Evolutionary conservation across 2,113 vertebrate genomes (phyloP).

Genomic region (Rhinopithecus roxellana): DNA sequence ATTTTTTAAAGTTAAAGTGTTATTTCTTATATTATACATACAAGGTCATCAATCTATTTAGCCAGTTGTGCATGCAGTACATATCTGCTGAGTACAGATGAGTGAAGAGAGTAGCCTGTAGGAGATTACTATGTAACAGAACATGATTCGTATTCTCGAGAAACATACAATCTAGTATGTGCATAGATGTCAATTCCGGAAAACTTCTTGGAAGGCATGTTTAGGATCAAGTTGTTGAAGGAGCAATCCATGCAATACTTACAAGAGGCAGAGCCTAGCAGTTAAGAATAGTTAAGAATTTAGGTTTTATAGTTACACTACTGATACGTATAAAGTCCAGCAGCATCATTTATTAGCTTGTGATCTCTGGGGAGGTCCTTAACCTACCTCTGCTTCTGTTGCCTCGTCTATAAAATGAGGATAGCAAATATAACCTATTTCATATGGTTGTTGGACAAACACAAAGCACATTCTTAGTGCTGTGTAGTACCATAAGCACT

Average conservation of each 20-base stretch:
- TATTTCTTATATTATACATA: not conserved
- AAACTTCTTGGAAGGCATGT: not conserved
- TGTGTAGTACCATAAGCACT: not conserved
- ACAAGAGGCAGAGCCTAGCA: not conserved
- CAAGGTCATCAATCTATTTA: not conserved
- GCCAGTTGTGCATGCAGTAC: no score
- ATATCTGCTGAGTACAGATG: not conserved
- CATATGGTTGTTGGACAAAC: not conserved
- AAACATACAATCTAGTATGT: not conserved
- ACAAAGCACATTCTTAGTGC: not conserved
- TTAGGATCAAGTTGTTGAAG: not conserved
- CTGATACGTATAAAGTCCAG: not conserved
- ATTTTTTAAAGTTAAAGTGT: slow-evolving; percentile 31
- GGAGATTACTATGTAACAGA: not conserved
- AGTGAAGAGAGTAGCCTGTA: not conserved
- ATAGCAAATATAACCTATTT: not conserved
- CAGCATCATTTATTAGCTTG: not conserved
- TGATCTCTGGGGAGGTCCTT: not conserved
- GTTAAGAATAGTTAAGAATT: not conserved
- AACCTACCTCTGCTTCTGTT: not conserved
- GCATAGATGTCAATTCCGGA: not conserved
- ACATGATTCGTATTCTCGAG: not conserved
- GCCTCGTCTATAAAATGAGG: not conserved
- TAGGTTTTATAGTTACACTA: not conserved
- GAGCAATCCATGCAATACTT: not conserved